Evolutionary conservation across 2,888 invertebrate species (phyloP).

Genomic region (Nematopogon swammerdamellus): DNA sequence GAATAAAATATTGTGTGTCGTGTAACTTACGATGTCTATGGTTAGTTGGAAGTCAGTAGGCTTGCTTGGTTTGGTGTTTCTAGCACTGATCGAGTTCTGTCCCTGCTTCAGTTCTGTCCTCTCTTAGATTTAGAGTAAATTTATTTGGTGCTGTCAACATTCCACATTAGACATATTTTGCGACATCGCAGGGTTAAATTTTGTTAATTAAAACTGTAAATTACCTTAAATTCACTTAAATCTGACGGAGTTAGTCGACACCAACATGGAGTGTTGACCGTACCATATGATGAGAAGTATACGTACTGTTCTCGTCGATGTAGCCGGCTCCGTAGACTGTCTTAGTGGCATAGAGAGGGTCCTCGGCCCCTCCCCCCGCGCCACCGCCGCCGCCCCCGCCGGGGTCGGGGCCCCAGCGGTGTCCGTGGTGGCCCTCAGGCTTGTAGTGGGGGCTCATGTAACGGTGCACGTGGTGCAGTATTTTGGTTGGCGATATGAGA

Average conservation of each 20-base stretch:
- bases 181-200: too few species aligned
- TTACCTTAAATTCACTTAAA: too few species aligned
- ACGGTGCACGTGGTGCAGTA: constrained; percentile 49
- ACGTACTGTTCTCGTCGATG: constrained; percentile 56
- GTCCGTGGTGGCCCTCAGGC: constrained; percentile 48
- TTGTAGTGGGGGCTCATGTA: constrained; percentile 52
- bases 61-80: not conserved
- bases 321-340: constrained; percentile 54
- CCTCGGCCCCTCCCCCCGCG: constrained; percentile 48
- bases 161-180: not conserved
- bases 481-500: constrained; percentile 50
- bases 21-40: constrained; percentile 53
- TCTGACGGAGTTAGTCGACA: too few species aligned
- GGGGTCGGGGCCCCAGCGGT: constrained; percentile 49
- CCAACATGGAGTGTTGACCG: not conserved
- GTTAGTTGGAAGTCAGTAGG: constrained; percentile 24
- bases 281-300: constrained; percentile 16
- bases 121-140: not conserved
- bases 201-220: too few species aligned
- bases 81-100: not conserved
- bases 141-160: not conserved
- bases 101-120: not conserved
- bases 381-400: constrained; percentile 52
- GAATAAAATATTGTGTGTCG: constrained; percentile 9
- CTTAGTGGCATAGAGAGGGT: constrained; percentile 53